Conservation (phyloP, 2,113 vertebrate species). For the Desmodus rotundus region DNA sequence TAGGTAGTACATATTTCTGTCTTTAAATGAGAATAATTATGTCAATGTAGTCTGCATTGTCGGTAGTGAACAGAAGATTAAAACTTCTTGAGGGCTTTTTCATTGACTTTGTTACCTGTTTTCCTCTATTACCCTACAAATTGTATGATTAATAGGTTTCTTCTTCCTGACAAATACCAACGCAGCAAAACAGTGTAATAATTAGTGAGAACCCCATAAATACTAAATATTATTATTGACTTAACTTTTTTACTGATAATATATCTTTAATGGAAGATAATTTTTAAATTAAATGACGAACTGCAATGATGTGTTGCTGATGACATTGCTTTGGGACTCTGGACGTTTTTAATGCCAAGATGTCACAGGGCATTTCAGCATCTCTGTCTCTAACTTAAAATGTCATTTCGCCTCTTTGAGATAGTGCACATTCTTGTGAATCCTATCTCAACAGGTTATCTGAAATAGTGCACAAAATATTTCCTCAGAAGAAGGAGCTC, state of each 20-base stretch:
- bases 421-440: background rate
- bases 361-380: slow-evolving; percentile 26
- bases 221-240: background rate
- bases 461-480: slow-evolving; percentile 49
- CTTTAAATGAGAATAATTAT: background rate
- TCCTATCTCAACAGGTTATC: slow-evolving; percentile 26
- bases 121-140: background rate
- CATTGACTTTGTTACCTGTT: background rate
- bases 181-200: background rate
- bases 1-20: background rate
- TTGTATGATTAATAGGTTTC: background rate
- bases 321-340: background rate
- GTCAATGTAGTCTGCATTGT: background rate
- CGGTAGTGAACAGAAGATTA: background rate
- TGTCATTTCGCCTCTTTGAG: background rate
- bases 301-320: rapidly evolving
- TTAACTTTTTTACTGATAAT: background rate
- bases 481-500: slow-evolving; percentile 48
- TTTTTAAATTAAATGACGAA: slow-evolving; percentile 52
- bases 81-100: background rate
- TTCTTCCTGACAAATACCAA: background rate
- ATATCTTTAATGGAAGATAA: background rate
- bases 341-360: slow-evolving; percentile 32
- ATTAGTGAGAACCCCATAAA: background rate
- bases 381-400: slow-evolving; percentile 38